Conservation (phyloP, 2,113 vertebrate species). For the Nanorana parkeri region DNA sequence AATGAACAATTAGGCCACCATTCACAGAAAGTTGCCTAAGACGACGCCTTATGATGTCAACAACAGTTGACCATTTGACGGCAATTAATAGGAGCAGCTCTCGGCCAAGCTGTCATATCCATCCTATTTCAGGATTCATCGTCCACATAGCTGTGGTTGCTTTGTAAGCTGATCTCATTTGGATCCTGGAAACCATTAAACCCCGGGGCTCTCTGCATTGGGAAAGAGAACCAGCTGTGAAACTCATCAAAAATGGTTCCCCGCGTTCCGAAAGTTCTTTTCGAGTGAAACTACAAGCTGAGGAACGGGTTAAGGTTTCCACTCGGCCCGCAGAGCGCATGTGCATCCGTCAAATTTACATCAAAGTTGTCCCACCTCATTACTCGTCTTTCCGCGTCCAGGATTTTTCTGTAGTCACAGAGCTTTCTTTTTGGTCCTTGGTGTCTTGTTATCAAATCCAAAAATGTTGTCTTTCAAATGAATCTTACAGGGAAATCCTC, state of each 20-base stretch:
- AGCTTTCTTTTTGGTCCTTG: background rate
- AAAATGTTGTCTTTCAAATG: background rate
- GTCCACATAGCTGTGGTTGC: slow-evolving; percentile 55
- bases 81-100: slow-evolving; percentile 32
- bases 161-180: slow-evolving; percentile 57
- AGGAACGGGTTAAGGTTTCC: slow-evolving; percentile 48
- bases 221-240: slow-evolving; percentile 54
- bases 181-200: slow-evolving; percentile 55
- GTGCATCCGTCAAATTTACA: background rate
- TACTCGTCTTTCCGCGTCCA: background rate
- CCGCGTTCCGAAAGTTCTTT: slow-evolving; percentile 43
- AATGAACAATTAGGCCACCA: background rate
- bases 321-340: background rate
- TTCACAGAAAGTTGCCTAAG: slow-evolving; percentile 1
- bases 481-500: background rate
- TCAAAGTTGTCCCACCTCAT: background rate
- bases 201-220: slow-evolving; percentile 37
- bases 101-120: slow-evolving; percentile 46
- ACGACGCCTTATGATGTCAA: slow-evolving; percentile 5
- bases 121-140: slow-evolving; percentile 36
- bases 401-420: background rate
- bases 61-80: background rate
- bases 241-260: slow-evolving; percentile 55
- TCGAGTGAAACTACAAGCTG: slow-evolving; percentile 7
- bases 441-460: background rate